Percentiles rank a stretch among this genome's conserved stretches.
Conservation (phyloP, 2,113 vertebrate species). For the Periophthalmodon schlosseri region DNA sequence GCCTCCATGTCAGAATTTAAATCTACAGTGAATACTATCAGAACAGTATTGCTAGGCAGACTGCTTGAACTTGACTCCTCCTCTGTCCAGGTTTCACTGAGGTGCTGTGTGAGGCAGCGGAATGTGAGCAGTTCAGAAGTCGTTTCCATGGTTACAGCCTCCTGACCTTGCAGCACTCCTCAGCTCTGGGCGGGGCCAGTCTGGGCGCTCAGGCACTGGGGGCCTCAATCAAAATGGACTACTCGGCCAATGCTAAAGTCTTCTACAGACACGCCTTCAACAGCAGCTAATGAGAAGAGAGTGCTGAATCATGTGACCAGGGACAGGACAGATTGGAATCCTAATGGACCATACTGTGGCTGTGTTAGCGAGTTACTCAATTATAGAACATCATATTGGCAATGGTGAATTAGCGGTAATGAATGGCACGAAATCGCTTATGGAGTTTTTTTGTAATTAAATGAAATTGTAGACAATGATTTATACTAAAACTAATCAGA, state of each 20-base stretch:
- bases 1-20: neutral
- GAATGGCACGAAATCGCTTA: too few species aligned
- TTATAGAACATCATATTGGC: too few species aligned
- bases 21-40: neutral
- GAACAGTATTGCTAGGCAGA: neutral
- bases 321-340: too few species aligned
- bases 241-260: conserved; percentile 69
- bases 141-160: conserved; percentile 84
- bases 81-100: conserved; percentile 79
- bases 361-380: too few species aligned
- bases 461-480: too few species aligned
- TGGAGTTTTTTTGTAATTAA: too few species aligned
- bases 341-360: neutral
- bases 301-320: neutral
- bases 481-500: too few species aligned
- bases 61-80: neutral
- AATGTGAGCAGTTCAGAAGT: conserved; percentile 32
- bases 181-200: conserved; percentile 84
- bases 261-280: conserved; percentile 84
- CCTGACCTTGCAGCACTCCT: conserved; percentile 80
- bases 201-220: conserved; percentile 80
- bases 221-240: conserved; percentile 75
- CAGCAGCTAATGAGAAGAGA: conserved; percentile 44
- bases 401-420: too few species aligned
- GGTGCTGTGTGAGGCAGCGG: conserved; percentile 70